Conservation (phyloP, 1,140 invertebrate species). For the Prorops nasuta region DNA sequence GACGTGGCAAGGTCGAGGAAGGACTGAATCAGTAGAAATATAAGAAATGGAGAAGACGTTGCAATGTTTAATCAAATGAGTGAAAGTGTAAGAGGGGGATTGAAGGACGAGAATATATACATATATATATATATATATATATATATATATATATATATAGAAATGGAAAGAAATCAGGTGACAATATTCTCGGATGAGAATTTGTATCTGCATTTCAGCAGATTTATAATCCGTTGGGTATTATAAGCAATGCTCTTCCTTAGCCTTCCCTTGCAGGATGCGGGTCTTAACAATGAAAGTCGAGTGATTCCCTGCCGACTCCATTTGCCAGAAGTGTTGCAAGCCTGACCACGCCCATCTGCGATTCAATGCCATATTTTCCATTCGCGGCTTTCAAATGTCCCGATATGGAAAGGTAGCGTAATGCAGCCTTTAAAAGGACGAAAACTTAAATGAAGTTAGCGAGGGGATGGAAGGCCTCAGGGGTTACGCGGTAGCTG, state of each 20-base stretch:
- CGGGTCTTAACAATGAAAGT: constrained; percentile 14
- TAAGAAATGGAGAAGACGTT: background rate
- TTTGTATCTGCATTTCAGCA: constrained; percentile 14
- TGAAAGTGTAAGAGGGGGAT: background rate
- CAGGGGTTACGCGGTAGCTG: background rate
- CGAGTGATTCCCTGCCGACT: background rate
- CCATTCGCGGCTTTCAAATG: constrained; percentile 21
- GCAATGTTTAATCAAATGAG: background rate
- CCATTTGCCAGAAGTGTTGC: no score
- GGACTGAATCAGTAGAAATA: background rate
- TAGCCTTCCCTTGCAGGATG: constrained; percentile 2
- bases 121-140: no score
- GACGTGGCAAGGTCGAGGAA: background rate
- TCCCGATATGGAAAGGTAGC: constrained; percentile 36
- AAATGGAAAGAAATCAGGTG: no score
- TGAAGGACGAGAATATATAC: no score
- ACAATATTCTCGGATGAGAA: background rate
- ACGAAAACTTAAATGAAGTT: constrained; percentile 44
- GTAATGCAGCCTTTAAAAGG: constrained; percentile 31
- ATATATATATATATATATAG: no score
- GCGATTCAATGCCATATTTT: no score
- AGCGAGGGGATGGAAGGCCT: constrained; percentile 28
- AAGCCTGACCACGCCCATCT: no score
- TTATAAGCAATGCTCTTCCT: no score
- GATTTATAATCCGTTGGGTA: constrained; percentile 13